Evolutionary conservation across 2,888 invertebrate species (phyloP), one percentile per base, ranked within the genome.

Genomic region (Temnothorax unifasciatus): DNA sequence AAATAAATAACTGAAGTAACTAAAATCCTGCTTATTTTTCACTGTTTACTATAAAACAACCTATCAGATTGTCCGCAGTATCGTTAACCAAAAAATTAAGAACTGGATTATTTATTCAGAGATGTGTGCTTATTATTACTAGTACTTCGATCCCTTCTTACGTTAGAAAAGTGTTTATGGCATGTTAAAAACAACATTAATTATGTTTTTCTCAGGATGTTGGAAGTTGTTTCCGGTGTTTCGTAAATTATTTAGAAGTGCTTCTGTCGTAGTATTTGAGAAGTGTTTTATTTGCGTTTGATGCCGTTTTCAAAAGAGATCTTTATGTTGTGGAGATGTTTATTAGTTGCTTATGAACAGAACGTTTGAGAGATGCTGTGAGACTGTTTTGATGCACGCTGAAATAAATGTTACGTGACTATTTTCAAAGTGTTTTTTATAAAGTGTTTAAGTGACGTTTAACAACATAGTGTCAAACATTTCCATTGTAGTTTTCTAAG

Each of bases 321-420:
- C 41, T 64, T 6, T 11, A 64, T 64, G 21, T 21, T 66, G 21
- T 66, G 21, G 13, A 66, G 25, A 47, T 44, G 44, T 66, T 47
- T 66, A 66, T 29, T 66, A 66, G 25, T 29, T 29, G 15, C 11
- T 66, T 66, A 29, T 47, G 25, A 66, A 66, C 4, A 66, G 25
- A 66, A 66, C 4, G 66, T 66, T 66, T 66, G 4, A 1, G 18
- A 66, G 9, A 47, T 66, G 13, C 38, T 61, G 38, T 64, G n/a
- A 64, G 41, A 64, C 9, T 64, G 13, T 64, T 41, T 64, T 66
- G 47, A 66, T 66, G 47, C 47, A 47, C 9, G 15, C 8, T 66
- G 25, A 66, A 66, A 47, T 66, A 9, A 9, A 18, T 18, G 66
- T 47, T 66, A 66, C 25, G 9, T 29, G 18, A 66, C 18, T 47